These are phyloP conservation scores for Pedionomus torquatus DNA, from an alignment of 2,113 vertebrate species.

Conservation along the genomic window DNA sequence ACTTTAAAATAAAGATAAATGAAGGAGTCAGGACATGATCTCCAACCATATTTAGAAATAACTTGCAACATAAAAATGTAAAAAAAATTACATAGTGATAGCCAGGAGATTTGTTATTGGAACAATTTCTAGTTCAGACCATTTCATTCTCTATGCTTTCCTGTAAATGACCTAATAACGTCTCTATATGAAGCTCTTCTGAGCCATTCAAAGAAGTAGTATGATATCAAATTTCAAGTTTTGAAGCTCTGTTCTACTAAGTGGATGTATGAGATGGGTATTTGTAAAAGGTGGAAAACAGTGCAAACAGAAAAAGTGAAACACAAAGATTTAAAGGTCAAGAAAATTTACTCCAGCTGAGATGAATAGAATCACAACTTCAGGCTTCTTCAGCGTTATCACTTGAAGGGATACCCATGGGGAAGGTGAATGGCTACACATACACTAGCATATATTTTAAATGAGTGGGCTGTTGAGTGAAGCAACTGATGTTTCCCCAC, in stretches of 20 bases:
- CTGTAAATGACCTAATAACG: background rate
- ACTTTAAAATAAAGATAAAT: background rate
- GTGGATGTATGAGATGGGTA: background rate
- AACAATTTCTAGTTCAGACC: background rate
- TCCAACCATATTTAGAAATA: background rate
- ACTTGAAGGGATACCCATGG: background rate
- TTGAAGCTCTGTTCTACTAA: background rate
- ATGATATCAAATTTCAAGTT: background rate
- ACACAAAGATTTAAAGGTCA: background rate
- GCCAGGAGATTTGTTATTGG: background rate
- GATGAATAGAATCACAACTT: background rate
- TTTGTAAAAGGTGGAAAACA: background rate
- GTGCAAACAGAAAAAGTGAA: background rate
- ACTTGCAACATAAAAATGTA: background rate
- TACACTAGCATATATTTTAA: too few species aligned
- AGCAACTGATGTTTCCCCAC: background rate
- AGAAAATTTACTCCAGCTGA: background rate
- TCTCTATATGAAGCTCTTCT: background rate
- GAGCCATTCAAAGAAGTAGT: background rate
- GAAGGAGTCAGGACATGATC: background rate
- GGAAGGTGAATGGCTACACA: background rate
- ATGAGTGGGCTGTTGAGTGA: background rate
- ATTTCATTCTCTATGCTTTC: background rate
- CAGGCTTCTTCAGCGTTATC: background rate
- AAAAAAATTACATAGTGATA: background rate